Conservation (phyloP, 2,113 vertebrate species). For the Callipepla californica region DNA sequence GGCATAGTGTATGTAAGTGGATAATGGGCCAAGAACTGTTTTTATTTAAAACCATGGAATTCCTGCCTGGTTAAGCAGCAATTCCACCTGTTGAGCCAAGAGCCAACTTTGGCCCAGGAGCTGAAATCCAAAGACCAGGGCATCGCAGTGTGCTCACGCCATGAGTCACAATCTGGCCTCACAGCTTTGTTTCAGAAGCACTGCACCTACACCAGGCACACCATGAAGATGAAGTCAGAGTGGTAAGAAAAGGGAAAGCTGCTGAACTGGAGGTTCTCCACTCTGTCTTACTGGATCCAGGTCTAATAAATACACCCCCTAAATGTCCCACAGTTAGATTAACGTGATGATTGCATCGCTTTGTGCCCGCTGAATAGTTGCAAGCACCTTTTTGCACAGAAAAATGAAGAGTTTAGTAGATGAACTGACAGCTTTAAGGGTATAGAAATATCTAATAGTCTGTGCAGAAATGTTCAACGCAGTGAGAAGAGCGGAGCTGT, state of each 20-base stretch:
- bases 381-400: slow-evolving; percentile 19
- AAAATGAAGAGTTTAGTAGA: slow-evolving; percentile 45
- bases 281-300: not conserved
- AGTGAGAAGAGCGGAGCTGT: not conserved
- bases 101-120: not conserved
- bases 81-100: slow-evolving; percentile 47
- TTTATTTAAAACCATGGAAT: slow-evolving; percentile 32
- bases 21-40: slow-evolving; percentile 47
- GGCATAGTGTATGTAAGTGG: not conserved
- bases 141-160: not conserved
- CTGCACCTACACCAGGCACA: not conserved
- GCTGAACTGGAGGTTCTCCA: not conserved
- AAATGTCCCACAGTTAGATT: not conserved
- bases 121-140: not conserved
- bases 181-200: not conserved
- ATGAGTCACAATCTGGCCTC: accelerated
- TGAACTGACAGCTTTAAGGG: slow-evolving; percentile 26
- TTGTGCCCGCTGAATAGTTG: not conserved
- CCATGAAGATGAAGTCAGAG: not conserved
- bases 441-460: slow-evolving; percentile 34
- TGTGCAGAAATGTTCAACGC: not conserved
- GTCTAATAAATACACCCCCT: not conserved
- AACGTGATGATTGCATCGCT: not conserved
- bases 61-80: not conserved
- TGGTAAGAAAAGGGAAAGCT: not conserved